Evolutionary conservation across 2,797 vertebrate genomes (phyloP).

Genomic region (Molothrus ater): DNA sequence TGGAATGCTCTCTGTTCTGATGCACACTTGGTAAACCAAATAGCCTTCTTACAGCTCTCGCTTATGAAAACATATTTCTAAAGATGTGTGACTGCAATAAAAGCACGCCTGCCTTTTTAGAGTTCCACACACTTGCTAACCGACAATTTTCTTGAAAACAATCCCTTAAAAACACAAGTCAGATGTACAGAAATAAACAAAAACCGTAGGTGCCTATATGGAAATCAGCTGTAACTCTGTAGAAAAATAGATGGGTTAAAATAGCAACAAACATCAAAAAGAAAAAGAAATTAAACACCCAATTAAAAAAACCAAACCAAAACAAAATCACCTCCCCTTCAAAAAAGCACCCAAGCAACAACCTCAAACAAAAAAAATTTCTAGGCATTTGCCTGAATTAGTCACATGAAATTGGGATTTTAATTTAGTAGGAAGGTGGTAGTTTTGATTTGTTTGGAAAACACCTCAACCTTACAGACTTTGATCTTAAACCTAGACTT

Average conservation of each 20-base stretch:
- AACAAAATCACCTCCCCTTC: fast-evolving
- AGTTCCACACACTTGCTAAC: background rate
- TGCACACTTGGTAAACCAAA: slow-evolving; percentile 40
- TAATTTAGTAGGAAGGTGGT: background rate
- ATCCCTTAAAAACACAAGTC: background rate
- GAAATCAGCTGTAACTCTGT: background rate
- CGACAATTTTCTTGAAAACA: background rate
- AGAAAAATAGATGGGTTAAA: background rate
- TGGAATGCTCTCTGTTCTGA: slow-evolving; percentile 30
- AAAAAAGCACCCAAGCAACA: background rate
- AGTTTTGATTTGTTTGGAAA: background rate
- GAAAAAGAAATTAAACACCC: background rate
- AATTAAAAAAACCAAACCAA: too few relatives aligned
- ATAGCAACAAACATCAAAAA: background rate
- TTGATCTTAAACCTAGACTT: background rate
- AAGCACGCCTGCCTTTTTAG: slow-evolving; percentile 19
- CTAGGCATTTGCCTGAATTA: background rate
- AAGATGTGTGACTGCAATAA: slow-evolving; percentile 61
- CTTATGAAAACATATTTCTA: slow-evolving; percentile 66
- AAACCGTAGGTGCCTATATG: background rate
- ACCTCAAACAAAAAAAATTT: background rate
- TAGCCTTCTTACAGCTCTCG: slow-evolving; percentile 17
- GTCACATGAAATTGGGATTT: background rate
- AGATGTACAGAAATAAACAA: background rate
- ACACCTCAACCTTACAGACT: background rate